phyloP scores from a whole-genome alignment of 30 jellyfish, hydroid and myxozoan species.

The Aurelia aurita region DNA sequence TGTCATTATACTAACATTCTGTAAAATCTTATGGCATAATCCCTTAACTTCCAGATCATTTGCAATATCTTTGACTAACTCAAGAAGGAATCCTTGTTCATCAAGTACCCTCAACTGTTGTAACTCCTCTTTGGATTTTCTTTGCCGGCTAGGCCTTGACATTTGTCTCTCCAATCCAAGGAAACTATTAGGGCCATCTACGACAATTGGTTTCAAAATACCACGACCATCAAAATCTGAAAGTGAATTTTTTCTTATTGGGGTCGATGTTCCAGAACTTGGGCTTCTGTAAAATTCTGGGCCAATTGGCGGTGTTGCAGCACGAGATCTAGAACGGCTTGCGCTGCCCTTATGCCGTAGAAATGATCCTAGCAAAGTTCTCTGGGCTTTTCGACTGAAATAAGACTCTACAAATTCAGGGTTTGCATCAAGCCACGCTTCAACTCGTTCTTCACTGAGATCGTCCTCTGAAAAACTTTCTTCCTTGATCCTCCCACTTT shows the following conservation, averaged over 20 bases:
- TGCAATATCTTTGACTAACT: constrained; percentile 90
- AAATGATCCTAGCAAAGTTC: constrained; percentile 77
- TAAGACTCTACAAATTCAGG: constrained; percentile 95
- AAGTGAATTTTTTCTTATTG: constrained; percentile 86
- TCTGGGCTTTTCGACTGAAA: constrained; percentile 86
- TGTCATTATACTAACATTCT: constrained; percentile 88
- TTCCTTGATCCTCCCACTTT: constrained; percentile 56
- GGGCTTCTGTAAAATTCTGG: constrained; percentile 67
- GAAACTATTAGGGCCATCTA: constrained; percentile 93
- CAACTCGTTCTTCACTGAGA: constrained; percentile 80
- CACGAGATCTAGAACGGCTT: constrained; percentile 77
- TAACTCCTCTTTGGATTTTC: constrained; percentile 94
- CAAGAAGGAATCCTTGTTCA: constrained; percentile 89
- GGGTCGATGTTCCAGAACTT: constrained; percentile 81
- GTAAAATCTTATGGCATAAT: constrained; percentile 88
- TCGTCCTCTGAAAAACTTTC: constrained; percentile 47
- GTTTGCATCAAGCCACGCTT: constrained; percentile 91
- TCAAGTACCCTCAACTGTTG: constrained; percentile 82
- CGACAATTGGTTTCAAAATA: constrained; percentile 83
- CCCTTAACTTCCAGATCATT: constrained; percentile 87
- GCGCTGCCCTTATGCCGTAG: constrained; percentile 68
- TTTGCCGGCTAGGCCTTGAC: constrained; percentile 86
- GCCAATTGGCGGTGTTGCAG: constrained; percentile 86
- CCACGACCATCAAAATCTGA: constrained; percentile 87
- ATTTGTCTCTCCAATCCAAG: constrained; percentile 88